These are phyloP conservation scores for Trichopoda pennipes DNA, from an alignment of 2,888 invertebrate genomes.

Conservation along the genomic window DNA sequence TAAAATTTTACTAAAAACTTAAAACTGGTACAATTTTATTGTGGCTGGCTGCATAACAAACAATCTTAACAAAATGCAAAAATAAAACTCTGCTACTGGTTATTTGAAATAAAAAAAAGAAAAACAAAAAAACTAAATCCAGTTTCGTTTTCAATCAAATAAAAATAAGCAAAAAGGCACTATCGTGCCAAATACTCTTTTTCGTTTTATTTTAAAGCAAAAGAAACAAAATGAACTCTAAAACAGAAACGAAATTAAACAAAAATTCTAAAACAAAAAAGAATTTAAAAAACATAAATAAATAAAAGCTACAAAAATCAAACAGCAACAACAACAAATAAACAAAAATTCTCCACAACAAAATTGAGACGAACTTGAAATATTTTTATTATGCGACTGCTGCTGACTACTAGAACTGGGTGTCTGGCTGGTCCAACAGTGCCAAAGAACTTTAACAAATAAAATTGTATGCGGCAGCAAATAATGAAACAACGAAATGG, in stretches of 20 bases:
- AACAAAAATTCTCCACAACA: constrained; percentile 49
- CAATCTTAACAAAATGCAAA: constrained; percentile 1
- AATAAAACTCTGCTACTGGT: constrained; percentile 15
- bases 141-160: constrained; percentile 60
- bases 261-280: constrained; percentile 49
- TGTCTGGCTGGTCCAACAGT: constrained; percentile 11
- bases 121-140: constrained; percentile 42
- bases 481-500: constrained; percentile 1
- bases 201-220: constrained; percentile 18
- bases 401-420: constrained; percentile 6
- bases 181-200: background rate
- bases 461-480: constrained; percentile 56
- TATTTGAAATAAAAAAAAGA: too few relatives aligned
- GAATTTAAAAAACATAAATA: constrained; percentile 37
- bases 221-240: background rate
- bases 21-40: constrained; percentile 46
- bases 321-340: constrained; percentile 5
- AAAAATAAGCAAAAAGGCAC: constrained; percentile 1
- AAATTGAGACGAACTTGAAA: constrained; percentile 66
- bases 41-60: background rate
- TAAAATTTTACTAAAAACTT: constrained; percentile 23
- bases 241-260: constrained; percentile 35
- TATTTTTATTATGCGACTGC: constrained; percentile 26
- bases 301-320: constrained; percentile 25
- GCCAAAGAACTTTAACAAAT: constrained; percentile 37